phyloP scores from a whole-genome alignment of 2,888 invertebrate species.

The Fabriciana adippe region DNA sequence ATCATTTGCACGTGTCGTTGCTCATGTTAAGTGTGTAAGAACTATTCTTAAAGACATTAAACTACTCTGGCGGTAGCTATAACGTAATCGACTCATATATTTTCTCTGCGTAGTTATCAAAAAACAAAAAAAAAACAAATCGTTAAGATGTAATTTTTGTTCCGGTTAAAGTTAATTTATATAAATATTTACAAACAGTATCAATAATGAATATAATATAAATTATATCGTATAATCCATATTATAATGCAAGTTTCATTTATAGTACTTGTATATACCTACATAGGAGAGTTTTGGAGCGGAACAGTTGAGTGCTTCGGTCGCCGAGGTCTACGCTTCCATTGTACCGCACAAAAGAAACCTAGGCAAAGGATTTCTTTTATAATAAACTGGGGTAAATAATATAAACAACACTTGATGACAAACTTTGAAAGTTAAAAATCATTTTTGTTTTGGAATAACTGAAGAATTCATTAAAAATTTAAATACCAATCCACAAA shows the following conservation, averaged over 20 bases:
- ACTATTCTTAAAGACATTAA: too few species aligned
- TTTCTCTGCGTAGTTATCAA: too few species aligned
- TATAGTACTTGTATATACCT: slow-evolving; percentile 14
- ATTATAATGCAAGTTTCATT: slow-evolving; percentile 21
- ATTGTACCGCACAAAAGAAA: slow-evolving; percentile 37
- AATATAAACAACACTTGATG: slow-evolving; percentile 24
- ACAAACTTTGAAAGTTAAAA: slow-evolving; percentile 15
- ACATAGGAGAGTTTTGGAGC: slow-evolving; percentile 26
- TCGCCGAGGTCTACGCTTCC: slow-evolving; percentile 29
- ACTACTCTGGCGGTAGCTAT: too few species aligned
- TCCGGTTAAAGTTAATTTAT: too few species aligned
- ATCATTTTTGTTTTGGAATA: slow-evolving; percentile 8
- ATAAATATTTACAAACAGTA: neutral
- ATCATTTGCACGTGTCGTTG: too few species aligned
- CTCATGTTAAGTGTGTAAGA: too few species aligned
- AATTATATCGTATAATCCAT: slow-evolving; percentile 2
- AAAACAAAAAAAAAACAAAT: too few species aligned
- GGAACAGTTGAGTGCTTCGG: slow-evolving; percentile 32
- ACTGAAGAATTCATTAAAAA: too few species aligned
- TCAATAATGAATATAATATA: slow-evolving; percentile 1
- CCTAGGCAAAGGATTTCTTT: slow-evolving; percentile 33
- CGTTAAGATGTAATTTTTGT: too few species aligned
- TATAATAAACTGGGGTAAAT: slow-evolving; percentile 25
- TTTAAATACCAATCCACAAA: too few species aligned
- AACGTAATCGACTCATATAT: too few species aligned